Conservation (phyloP, 2,888 invertebrate genomes). For the Drosophila atroscutellata region DNA sequence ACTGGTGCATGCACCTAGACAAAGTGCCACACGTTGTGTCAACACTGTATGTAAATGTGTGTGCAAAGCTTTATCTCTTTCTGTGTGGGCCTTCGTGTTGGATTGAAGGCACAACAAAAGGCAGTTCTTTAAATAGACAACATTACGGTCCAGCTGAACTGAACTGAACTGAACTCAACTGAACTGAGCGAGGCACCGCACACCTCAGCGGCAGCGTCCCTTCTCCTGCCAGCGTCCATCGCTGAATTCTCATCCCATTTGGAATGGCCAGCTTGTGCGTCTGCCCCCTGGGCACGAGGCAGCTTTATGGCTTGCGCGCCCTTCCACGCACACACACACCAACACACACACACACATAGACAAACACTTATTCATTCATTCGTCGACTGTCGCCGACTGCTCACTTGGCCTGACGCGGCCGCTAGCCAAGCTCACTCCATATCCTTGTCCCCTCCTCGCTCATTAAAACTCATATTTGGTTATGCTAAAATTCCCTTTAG, state of each 20-base stretch:
- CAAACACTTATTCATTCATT: slow-evolving; percentile 29
- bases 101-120: slow-evolving; percentile 26
- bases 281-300: slow-evolving; percentile 36
- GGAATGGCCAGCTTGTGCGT: slow-evolving; percentile 49
- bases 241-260: slow-evolving; percentile 1
- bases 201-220: background rate
- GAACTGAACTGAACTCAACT: slow-evolving; percentile 21
- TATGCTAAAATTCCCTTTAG: slow-evolving; percentile 36
- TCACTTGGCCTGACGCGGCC: slow-evolving; percentile 8
- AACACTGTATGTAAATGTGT: background rate
- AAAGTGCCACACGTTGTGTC: slow-evolving; percentile 1
- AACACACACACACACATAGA: background rate
- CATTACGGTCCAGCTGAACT: slow-evolving; percentile 28
- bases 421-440: slow-evolving; percentile 3
- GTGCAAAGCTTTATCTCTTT: background rate
- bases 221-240: background rate
- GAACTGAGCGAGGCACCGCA: background rate
- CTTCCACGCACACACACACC: background rate
- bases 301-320: slow-evolving; percentile 55
- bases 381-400: slow-evolving; percentile 31
- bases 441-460: background rate
- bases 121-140: slow-evolving; percentile 53
- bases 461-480: slow-evolving; percentile 22
- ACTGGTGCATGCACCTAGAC: background rate
- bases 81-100: background rate